Evolutionary conservation across 2,113 vertebrate species (phyloP).

Genomic region (Antennarius striatus): DNA sequence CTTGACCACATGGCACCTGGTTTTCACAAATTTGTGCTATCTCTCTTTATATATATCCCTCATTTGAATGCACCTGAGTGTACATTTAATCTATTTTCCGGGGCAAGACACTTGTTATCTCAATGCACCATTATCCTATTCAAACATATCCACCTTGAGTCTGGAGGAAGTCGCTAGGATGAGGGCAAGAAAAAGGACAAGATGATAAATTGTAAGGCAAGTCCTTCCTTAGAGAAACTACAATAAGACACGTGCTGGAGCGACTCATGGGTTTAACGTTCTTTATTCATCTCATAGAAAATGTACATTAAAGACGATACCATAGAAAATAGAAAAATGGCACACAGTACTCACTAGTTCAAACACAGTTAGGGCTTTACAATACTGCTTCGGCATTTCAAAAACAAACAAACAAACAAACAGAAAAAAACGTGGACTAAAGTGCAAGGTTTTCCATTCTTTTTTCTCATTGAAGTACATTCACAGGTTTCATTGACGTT

Average conservation of each 20-base stretch:
- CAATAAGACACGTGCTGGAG: conserved; percentile 33
- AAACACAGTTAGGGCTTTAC: conserved; percentile 75
- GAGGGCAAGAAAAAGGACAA: neutral
- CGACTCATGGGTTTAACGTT: conserved; percentile 37
- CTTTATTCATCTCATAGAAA: conserved; percentile 76
- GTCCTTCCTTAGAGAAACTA: neutral
- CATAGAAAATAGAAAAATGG: conserved; percentile 77
- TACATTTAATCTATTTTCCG: conserved; percentile 44
- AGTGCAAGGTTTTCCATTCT: conserved; percentile 85
- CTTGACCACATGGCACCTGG: conserved; percentile 10
- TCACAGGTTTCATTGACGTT: conserved; percentile 80
- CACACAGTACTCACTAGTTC: conserved; percentile 60
- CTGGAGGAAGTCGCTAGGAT: neutral
- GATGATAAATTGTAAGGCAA: neutral
- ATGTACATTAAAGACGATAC: conserved; percentile 71
- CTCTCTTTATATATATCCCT: conserved; percentile 3
- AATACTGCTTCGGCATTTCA: conserved; percentile 96
- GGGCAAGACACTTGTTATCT: conserved; percentile 24
- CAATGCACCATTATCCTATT: conserved; percentile 49
- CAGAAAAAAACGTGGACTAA: conserved; percentile 84
- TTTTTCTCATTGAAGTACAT: conserved; percentile 79
- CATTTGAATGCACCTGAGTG: conserved; percentile 29
- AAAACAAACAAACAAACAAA: neutral
- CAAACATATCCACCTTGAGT: conserved; percentile 52
- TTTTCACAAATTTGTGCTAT: conserved; percentile 25